phyloP scores from a whole-genome alignment of 2,797 vertebrate genomes.

The Dicrostonyx torquatus region DNA sequence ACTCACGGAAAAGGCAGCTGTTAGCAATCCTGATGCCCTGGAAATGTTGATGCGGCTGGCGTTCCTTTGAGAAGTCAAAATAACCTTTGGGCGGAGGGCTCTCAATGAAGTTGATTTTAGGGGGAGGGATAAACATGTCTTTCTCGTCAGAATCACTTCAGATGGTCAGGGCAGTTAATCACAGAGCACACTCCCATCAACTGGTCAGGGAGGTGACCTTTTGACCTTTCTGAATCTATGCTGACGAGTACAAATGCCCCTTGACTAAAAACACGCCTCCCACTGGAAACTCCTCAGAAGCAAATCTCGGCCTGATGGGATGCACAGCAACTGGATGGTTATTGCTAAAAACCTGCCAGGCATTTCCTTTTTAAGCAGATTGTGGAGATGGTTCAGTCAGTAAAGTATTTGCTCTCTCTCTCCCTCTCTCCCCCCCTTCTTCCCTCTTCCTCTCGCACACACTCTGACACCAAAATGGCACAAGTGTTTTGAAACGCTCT shows the following conservation, averaged over 20 bases:
- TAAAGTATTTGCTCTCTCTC: neutral
- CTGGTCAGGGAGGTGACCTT: neutral
- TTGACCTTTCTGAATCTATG: neutral
- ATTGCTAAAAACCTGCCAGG: fast-evolving
- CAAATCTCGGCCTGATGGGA: fast-evolving
- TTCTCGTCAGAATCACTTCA: neutral
- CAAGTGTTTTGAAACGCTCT: neutral
- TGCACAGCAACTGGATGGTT: fast-evolving
- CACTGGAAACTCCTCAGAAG: too few species aligned
- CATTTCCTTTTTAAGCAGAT: too few species aligned
- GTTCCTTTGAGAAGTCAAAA: conserved; percentile 9
- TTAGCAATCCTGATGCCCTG: neutral
- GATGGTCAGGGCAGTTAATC: neutral
- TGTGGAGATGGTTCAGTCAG: neutral
- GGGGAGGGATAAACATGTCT: fast-evolving
- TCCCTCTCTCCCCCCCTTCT: neutral
- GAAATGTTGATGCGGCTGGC: neutral
- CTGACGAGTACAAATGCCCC: neutral
- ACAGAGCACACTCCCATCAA: neutral
- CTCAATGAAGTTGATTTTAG: conserved; percentile 46
- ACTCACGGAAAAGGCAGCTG: conserved; percentile 33
- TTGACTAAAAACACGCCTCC: neutral
- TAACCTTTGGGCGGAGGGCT: neutral
- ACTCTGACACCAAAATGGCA: neutral
- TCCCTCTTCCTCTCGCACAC: too few species aligned